Evolutionary conservation across 2,113 vertebrate species (phyloP), one percentile per base, ranked within the genome.

Genomic region (Rhabdomys dilectus): DNA sequence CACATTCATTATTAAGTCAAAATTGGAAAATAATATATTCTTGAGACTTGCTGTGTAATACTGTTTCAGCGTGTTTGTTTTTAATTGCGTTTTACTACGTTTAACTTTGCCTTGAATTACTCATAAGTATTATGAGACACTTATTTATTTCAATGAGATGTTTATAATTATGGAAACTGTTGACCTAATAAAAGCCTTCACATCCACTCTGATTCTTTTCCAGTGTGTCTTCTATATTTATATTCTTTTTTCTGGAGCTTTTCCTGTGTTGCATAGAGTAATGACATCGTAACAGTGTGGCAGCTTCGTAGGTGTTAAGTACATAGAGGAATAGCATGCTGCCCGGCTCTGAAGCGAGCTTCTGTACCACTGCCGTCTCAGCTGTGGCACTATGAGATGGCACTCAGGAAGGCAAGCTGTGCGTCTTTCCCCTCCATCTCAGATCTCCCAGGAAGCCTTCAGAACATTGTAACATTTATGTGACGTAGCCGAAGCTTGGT

Each of bases 141-240:
- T 73, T 48, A 76, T 70, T 92, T 89, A 39, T 95, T 88, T 96
- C 75, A 66, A 82, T 64, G 70, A 93, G 22, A 68, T 91, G 24
- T 92, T 88, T 96, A 62, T 93, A 36, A 45, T 81, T 94, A 77
- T 68, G 22, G 13, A 91, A 91, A 93, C 70, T 31, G n/a, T 96
- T 96, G 17, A 62, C 45, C 31, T 94, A 97, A 94, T 96, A 95
- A 97, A 97, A 94, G 66, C 80, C 26, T 85, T 26, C 9, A 13
- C 72, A 90, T 78, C 36, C 29, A 45, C 93, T 93, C 68, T 95
- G 60, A 29, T 91, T 77, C 70, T 89, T 80, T 87, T 70, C 73
- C 66, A 53, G n/a, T 72, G 77, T 93, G 88, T 29, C 7, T 88
- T 94, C 24, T 91, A 4, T 91, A 72, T 64, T 88, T 91, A 72